Percentiles rank a stretch among this genome's conserved stretches.
These are phyloP conservation scores for Staurois parvus DNA, from an alignment of 2,797 vertebrate genomes.

Conservation along the genomic window DNA sequence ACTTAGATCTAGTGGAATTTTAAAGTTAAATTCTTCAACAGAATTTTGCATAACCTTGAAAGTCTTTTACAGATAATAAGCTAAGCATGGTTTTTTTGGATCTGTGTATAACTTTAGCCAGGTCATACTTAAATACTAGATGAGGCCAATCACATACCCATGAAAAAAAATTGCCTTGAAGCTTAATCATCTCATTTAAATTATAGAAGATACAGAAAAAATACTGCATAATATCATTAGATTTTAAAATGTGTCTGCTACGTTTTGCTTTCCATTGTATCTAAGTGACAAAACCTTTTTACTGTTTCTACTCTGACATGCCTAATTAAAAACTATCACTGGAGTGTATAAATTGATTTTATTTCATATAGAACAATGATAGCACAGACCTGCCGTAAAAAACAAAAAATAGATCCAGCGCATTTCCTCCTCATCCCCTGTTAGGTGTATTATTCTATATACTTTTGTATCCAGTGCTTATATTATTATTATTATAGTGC, in stretches of 20 bases:
- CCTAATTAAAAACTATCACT: slow-evolving; percentile 33
- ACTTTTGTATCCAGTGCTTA: background rate
- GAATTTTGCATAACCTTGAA: slow-evolving; percentile 42
- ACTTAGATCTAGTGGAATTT: too few relatives aligned
- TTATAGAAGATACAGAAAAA: slow-evolving; percentile 30
- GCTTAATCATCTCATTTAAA: slow-evolving; percentile 11
- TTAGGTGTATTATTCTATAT: background rate
- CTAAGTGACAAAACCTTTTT: slow-evolving; percentile 9
- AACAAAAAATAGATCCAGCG: background rate
- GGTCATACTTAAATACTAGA: slow-evolving; percentile 44
- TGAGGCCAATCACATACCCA: slow-evolving; percentile 51
- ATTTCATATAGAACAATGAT: slow-evolving; percentile 18
- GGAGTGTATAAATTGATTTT: slow-evolving; percentile 17
- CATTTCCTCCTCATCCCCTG: background rate
- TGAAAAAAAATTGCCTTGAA: slow-evolving; percentile 35
- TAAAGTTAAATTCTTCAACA: background rate
- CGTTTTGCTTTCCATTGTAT: slow-evolving; percentile 12
- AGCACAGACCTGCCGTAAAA: background rate
- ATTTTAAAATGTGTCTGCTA: background rate
- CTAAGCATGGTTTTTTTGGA: slow-evolving; percentile 31
- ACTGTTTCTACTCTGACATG: slow-evolving; percentile 2
- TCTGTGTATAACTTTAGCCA: slow-evolving; percentile 45
- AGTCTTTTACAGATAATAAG: slow-evolving; percentile 63
- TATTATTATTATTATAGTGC: too few relatives aligned
- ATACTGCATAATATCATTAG: background rate